Percentiles rank a stretch among this genome's conserved stretches.
Evolutionary conservation across 2,797 vertebrate species (phyloP).

Genomic region (Leptoclinus maculatus): DNA sequence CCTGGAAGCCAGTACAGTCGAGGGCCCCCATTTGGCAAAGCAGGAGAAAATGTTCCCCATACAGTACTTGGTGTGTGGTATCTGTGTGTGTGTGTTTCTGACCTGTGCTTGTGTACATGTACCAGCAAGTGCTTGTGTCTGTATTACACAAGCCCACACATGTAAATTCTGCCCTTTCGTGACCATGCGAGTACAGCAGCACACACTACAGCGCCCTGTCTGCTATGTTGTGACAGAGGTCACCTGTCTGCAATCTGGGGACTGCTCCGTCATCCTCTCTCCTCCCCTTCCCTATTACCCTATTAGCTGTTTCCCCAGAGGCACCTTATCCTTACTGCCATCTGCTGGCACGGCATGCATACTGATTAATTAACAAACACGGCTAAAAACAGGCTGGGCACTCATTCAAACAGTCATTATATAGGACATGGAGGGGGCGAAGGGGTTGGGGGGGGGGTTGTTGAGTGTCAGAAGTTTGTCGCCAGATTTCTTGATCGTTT

Average conservation of each 20-base stretch:
- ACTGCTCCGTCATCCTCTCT: conserved; percentile 58
- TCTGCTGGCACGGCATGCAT: conserved; percentile 74
- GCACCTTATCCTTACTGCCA: conserved; percentile 75
- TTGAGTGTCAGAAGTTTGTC: conserved; percentile 54
- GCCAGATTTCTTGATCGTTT: conserved; percentile 30
- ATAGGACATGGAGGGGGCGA: conserved; percentile 37
- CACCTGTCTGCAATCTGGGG: conserved; percentile 65
- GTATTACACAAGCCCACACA: conserved; percentile 36
- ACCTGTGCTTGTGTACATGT: conserved; percentile 28
- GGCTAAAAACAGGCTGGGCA: conserved; percentile 64
- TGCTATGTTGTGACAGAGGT: conserved; percentile 64
- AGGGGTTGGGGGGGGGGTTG: not conserved
- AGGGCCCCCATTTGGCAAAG: conserved; percentile 22
- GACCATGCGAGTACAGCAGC: conserved; percentile 44
- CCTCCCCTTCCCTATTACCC: conserved; percentile 55
- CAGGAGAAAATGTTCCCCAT: conserved; percentile 20
- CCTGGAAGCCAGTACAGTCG: conserved; percentile 56
- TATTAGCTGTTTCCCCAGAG: conserved; percentile 71
- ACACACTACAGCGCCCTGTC: conserved; percentile 38
- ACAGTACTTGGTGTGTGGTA: not conserved
- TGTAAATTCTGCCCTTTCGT: conserved; percentile 64
- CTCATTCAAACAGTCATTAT: conserved; percentile 64
- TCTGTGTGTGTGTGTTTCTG: conserved; percentile 17
- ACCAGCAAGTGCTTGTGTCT: conserved; percentile 17
- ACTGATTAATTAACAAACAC: conserved; percentile 75